Base-by-base conservation (phyloP, 2,888 invertebrate species). In the Pollenia angustigena region DNA sequence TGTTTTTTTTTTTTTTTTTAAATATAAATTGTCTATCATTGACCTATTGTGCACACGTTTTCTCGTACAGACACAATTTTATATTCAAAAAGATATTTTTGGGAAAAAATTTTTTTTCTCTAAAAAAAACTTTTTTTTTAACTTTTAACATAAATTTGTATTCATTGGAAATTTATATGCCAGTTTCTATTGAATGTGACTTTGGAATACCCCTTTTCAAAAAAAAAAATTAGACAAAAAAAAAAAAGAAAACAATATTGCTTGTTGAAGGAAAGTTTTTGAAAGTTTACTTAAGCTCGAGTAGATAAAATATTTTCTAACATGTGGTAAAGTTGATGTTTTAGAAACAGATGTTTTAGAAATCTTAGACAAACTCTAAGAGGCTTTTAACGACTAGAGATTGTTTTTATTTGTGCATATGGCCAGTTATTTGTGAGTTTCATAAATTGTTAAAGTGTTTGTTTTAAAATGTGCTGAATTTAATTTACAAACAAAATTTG, bases 91-190 rank as follows among this genome's bases (percentile, higher is more conserved):
- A 56, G 10, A 60, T 68, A 52, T 75, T 32, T 32, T 81, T 68
- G 68, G 58, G 32, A n/a, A n/a, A n/a, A n/a, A 60, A 68, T 68
- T 66, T 81, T 58, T 68, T 23, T 66, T 18, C 2, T 72, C 64
- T 18, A 11, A 8, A 48, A 48, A 64, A 74, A 52, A 50, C n/a
- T 44, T 74, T 56, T 56, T 56, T n/a, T 54, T 64, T 46, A 68
- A 44, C 75, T 69, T 60, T 56, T 32, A 58, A 50, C 23, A 81
- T 44, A 74, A 75, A 75, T 62, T 81, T 81, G 23, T 60, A 52
- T 68, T 81, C 81, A 81, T 75, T 68, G 50, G 44, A 81, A 81
- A 81, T 75, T 81, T 81, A 68, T 81, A 60, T 68, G 58, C 60
- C 68, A 75, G 23, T 50, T 50, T 16, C 74, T 68, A 68, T 68